These are phyloP conservation scores for Eupelmus urozonus DNA, from an alignment of 2,888 invertebrate genomes.

Conservation along the genomic window DNA sequence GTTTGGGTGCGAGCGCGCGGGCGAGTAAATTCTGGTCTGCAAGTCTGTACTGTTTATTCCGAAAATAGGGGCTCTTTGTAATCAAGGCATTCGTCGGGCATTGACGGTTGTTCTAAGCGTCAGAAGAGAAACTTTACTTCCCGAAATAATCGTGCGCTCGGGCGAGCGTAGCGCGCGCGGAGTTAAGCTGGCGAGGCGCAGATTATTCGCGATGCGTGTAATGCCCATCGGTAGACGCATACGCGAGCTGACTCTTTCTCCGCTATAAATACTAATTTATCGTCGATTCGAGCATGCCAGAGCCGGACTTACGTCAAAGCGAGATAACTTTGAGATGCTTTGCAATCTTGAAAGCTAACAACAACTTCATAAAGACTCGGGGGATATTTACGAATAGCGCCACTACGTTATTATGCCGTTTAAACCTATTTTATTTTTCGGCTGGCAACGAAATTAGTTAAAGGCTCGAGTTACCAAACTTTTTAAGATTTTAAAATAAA, in stretches of 20 bases:
- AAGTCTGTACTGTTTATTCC: neutral
- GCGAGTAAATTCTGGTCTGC: neutral
- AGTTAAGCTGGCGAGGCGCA: slow-evolving; percentile 45
- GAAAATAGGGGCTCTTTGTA: slow-evolving; percentile 29
- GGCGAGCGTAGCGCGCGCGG: slow-evolving; percentile 18
- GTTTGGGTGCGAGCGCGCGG: too few relatives aligned
- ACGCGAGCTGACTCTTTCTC: slow-evolving; percentile 18
- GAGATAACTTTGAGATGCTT: slow-evolving; percentile 16
- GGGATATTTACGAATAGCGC: neutral
- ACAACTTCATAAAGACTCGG: too few relatives aligned
- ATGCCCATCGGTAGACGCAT: slow-evolving; percentile 20
- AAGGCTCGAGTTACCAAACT: slow-evolving; percentile 11
- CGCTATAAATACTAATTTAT: slow-evolving; percentile 71
- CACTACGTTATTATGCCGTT: neutral
- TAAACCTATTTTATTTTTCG: neutral
- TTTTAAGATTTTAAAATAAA: slow-evolving; percentile 28
- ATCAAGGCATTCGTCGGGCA: slow-evolving; percentile 25
- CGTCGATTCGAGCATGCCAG: slow-evolving; percentile 65
- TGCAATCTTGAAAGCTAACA: neutral
- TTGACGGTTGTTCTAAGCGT: slow-evolving; percentile 32
- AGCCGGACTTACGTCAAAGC: slow-evolving; percentile 66
- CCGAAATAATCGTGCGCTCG: slow-evolving; percentile 59
- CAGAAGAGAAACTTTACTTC: slow-evolving; percentile 54
- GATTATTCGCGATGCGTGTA: slow-evolving; percentile 59
- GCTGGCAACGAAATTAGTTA: neutral